Evolutionary conservation across 23 tunicate species (phyloP), one percentile per base, ranked within the genome.

Genomic region (Trididemnum clinides): DNA sequence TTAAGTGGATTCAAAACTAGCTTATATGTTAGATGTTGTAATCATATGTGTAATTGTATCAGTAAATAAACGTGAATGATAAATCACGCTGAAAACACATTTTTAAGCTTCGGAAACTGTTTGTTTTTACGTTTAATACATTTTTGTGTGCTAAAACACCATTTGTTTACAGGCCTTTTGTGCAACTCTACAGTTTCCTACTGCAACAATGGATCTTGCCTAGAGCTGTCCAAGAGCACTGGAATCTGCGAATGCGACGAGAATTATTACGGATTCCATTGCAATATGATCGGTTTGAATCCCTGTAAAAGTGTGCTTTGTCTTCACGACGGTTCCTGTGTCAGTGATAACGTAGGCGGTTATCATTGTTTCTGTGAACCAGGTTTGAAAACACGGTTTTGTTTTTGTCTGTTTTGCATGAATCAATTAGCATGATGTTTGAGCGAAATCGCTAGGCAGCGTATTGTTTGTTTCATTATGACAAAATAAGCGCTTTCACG

Each of bases 291-390:
- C 28, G 83, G 83, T 51, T 26, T 2, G 20, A 78, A 78, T 35
- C 83, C 83, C 20, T 78, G 83, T 29, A 19, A 51, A 2, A 78
- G 66, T 51, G 28, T 38, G 12, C 83, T 66, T 6, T 78, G 83
- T 29, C 37, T 27, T 2, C 51, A 78, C 37, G 30, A 36, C 12
- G 83, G 37, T 4, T 28, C 66, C 2, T 78, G 83, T 25, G 35
- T 5, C 29, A 78, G 83, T 37, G 64, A 51, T 12, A 23, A 29
- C 15, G 10, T 28, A 4, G 65, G 27, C 4, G 51, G 10, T 29
- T 78, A 28, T 54, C 4, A 18, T 50, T 78, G 83, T 38, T 51
- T 30, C 18, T 78, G 83, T 39, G 6, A 28, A 51, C 21, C 20
- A 50, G 83, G 83, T 78, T 32, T 6, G 39, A 33, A 4, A 32